phyloP scores from a whole-genome alignment of 2,888 invertebrate species.

The Microplitis deprimator region DNA sequence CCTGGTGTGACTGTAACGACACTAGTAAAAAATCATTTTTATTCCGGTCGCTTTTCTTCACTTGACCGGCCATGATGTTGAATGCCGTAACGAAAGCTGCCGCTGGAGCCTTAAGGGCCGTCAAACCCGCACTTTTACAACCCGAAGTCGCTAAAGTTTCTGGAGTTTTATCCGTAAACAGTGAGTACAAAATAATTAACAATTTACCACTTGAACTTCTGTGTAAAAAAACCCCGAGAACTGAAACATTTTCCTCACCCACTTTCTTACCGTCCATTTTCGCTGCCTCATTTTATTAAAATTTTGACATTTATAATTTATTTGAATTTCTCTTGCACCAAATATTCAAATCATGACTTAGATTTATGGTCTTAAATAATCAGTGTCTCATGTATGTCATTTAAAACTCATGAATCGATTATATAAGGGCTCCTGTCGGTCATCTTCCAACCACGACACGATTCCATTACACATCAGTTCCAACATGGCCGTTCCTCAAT shows the following conservation, averaged over 20 bases:
- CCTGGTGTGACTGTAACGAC: not conserved
- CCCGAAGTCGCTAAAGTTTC: constrained; percentile 73
- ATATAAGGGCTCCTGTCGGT: constrained; percentile 56
- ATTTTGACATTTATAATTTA: not conserved
- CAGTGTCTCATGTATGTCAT: not conserved
- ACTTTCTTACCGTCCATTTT: not conserved
- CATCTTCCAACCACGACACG: constrained; percentile 44
- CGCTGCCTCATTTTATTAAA: not conserved
- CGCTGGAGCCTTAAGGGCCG: constrained; percentile 74
- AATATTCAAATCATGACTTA: no score
- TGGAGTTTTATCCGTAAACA: constrained; percentile 72
- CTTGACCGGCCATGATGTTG: constrained; percentile 74
- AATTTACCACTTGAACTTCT: not conserved
- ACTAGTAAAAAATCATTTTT: constrained; percentile 4
- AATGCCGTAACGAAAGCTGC: constrained; percentile 75
- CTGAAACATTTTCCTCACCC: not conserved
- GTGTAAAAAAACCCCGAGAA: not conserved
- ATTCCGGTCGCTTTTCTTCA: constrained; percentile 61
- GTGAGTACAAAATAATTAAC: constrained; percentile 69
- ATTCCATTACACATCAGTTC: constrained; percentile 46
- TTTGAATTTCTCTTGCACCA: not conserved
- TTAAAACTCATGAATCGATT: constrained; percentile 48
- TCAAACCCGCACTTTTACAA: constrained; percentile 73
- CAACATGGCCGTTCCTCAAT: constrained; percentile 59
- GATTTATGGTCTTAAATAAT: no score